These are phyloP conservation scores for Sphaeramia orbicularis DNA, from an alignment of 2,797 vertebrate species.

Conservation along the genomic window DNA sequence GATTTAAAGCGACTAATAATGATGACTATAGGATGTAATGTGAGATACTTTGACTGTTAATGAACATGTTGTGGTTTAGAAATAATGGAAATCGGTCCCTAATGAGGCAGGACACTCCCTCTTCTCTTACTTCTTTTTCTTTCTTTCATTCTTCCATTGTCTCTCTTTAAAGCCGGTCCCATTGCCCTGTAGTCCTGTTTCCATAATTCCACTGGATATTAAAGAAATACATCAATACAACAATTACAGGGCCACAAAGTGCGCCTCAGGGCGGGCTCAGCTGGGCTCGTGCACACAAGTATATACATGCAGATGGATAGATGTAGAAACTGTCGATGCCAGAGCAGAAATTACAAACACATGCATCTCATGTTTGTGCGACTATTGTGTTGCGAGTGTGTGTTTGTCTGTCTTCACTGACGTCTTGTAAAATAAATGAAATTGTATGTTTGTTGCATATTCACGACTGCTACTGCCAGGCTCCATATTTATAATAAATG, in stretches of 20 bases:
- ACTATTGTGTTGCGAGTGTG: slow-evolving; percentile 10
- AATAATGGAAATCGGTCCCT: slow-evolving; percentile 17
- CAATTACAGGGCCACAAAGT: slow-evolving; percentile 72
- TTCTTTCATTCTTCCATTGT: not conserved
- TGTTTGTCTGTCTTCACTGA: slow-evolving; percentile 20
- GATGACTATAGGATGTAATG: slow-evolving; percentile 3
- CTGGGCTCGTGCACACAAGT: slow-evolving; percentile 42
- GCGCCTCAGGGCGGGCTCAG: slow-evolving; percentile 72
- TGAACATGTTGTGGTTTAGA: slow-evolving; percentile 38
- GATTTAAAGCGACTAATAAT: slow-evolving; percentile 7
- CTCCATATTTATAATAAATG: too few species aligned
- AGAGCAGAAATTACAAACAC: slow-evolving; percentile 12
- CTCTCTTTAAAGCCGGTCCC: slow-evolving; percentile 1
- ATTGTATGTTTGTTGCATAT: too few species aligned
- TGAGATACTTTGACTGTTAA: slow-evolving; percentile 11
- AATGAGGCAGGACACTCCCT: slow-evolving; percentile 28
- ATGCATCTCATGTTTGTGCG: slow-evolving; percentile 17
- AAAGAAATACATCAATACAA: slow-evolving; percentile 82
- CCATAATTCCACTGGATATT: slow-evolving; percentile 76
- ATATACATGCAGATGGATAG: slow-evolving; percentile 2
- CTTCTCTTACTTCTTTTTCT: slow-evolving; percentile 1
- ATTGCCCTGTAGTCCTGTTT: slow-evolving; percentile 33
- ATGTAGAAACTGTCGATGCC: slow-evolving; percentile 29
- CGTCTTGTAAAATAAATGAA: not conserved
- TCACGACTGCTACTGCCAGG: too few species aligned